Base-by-base conservation (phyloP, 2,888 invertebrate genomes). In the Phragmatobia fuliginosa region DNA sequence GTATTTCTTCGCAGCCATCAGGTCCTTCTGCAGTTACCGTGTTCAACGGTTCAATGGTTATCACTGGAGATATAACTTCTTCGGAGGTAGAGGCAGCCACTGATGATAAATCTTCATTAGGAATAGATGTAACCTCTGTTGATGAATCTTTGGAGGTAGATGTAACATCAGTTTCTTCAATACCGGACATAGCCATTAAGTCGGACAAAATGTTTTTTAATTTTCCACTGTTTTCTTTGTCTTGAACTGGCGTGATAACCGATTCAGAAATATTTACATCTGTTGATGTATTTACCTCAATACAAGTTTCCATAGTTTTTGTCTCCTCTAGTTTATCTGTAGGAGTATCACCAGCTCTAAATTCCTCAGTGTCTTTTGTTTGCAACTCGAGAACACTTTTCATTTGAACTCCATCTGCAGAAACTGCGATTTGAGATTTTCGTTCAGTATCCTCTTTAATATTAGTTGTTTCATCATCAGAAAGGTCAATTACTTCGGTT, bases 121-220 rank as follows among this genome's bases (percentile, higher is more conserved):
- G 62, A 31, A 73, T 71, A 49, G 85, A 74, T 56, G 76, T 72
- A 7, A 84, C 74, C 21, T 60, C 6, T 63, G 31, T 45, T 11
- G 45, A 49, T 56, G 25, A 28, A 56, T 14, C 69, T 64, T 64
- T 31, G n/a, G 71, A 62, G 33, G 73, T 71, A 45, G 85, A 73
- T 49, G 76, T 72, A 7, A 84, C 74, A 68, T 94, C 94, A 74
- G 67, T 88, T 83, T 18, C 89, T 89, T 80, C 68, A 28, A 95
- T 95, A 16, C 95, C 95, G 16, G 94, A 94, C 93, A 95, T 93
- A 87, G 91, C 91, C 95, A 95, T 95, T 74, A 95, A 87, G 82
- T 94, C 94, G 0, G 94, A 94, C 41, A 95, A 74, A 76, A 95
- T 87, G 62, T 91, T 87, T 78, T 93, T 92, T 72, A 86, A 86